phyloP scores from a whole-genome alignment of 2,797 vertebrate species.

The Enteromius viviparus region DNA sequence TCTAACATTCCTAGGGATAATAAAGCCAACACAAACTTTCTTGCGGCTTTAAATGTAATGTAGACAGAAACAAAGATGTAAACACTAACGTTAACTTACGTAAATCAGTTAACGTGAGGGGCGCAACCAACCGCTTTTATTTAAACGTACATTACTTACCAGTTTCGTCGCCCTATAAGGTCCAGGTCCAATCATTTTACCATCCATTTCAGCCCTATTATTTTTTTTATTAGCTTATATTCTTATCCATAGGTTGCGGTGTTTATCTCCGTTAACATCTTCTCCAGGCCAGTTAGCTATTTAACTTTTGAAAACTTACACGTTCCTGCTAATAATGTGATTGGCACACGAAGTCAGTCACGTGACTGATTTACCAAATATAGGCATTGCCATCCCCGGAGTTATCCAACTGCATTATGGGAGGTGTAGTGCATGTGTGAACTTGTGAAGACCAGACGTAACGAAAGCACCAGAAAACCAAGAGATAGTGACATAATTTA shows the following conservation, averaged over 20 bases:
- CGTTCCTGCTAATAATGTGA: slow-evolving; percentile 37
- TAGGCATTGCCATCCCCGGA: background rate
- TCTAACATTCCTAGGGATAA: background rate
- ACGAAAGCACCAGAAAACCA: background rate
- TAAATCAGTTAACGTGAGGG: background rate
- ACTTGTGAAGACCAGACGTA: background rate
- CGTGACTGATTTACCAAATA: slow-evolving; percentile 40
- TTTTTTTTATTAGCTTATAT: background rate
- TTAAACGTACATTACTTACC: slow-evolving; percentile 72
- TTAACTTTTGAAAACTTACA: slow-evolving; percentile 56
- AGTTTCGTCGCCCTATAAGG: slow-evolving; percentile 85
- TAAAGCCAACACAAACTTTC: background rate
- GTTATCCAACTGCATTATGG: background rate
- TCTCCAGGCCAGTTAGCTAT: background rate
- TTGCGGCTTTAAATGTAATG: background rate
- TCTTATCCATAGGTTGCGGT: background rate
- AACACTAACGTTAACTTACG: background rate
- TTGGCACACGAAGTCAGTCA: slow-evolving; percentile 53
- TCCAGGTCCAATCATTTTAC: slow-evolving; percentile 80
- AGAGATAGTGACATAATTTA: slow-evolving; percentile 44
- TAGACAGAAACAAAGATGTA: background rate
- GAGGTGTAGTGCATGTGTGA: background rate
- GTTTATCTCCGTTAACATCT: background rate
- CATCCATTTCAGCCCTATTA: slow-evolving; percentile 69
- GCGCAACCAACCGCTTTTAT: background rate